Percentiles rank a stretch among this genome's conserved stretches.
Evolutionary conservation across 2,113 vertebrate species (phyloP).

Genomic region (Mastomys coucha): DNA sequence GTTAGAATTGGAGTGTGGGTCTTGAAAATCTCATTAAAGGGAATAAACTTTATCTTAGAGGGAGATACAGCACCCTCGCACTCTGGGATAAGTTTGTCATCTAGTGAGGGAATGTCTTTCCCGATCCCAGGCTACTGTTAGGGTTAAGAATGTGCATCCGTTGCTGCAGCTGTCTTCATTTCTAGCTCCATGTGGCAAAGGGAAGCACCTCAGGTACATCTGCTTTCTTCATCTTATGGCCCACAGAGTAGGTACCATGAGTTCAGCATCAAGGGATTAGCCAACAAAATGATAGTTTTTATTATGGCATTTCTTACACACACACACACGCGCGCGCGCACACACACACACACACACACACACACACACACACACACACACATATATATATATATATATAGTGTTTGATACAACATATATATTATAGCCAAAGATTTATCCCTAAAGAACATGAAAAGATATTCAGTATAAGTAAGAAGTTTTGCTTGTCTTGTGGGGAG

Average conservation of each 20-base stretch:
- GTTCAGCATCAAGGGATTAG: neutral
- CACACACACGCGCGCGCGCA: too few relatives aligned
- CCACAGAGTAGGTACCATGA: neutral
- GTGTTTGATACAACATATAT: neutral
- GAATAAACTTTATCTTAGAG: too few relatives aligned
- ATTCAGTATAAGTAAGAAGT: neutral
- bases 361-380: too few relatives aligned
- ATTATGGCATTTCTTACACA: neutral
- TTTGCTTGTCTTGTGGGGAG: neutral
- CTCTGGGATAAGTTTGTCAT: neutral
- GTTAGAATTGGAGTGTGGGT: too few relatives aligned
- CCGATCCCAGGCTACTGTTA: neutral
- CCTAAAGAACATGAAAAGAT: neutral
- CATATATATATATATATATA: neutral
- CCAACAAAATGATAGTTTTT: neutral
- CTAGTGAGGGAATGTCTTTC: neutral
- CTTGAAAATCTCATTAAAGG: too few relatives aligned
- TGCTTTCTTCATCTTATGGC: neutral
- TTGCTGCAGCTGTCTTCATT: neutral
- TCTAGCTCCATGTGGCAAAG: neutral
- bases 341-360: too few relatives aligned
- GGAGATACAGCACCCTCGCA: neutral
- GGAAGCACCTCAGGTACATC: neutral
- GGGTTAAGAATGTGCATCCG: neutral
- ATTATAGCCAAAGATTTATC: neutral